A percentile compares a stretch with the other conserved stretches of the same genome.
Conservation (phyloP, 2,888 invertebrate species). For the Antheraea assamensis region DNA sequence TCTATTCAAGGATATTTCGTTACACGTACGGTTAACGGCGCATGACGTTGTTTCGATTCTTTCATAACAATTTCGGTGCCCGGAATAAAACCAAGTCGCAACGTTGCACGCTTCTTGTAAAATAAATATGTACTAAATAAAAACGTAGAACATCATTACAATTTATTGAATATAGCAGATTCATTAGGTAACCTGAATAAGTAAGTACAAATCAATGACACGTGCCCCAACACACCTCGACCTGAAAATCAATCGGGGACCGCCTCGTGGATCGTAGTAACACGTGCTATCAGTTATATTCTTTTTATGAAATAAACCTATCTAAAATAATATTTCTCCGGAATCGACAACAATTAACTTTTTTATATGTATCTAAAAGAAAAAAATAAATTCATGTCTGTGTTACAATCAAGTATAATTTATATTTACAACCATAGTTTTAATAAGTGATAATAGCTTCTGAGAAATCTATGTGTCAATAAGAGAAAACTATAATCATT, state of each 20-base stretch:
- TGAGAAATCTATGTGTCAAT: neutral
- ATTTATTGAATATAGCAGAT: no score
- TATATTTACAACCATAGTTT: neutral
- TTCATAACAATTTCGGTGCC: neutral
- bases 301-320: neutral
- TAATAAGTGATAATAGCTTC: neutral
- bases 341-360: neutral
- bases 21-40: constrained; percentile 4
- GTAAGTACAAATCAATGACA: neutral
- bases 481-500: no score
- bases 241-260: neutral
- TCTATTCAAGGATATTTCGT: neutral
- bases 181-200: neutral
- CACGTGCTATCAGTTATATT: neutral
- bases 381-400: neutral
- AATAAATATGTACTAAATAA: neutral
- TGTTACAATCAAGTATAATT: neutral
- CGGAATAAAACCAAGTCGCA: neutral
- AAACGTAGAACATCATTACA: no score
- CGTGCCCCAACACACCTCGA: neutral
- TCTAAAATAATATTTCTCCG: neutral
- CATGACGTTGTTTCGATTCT: neutral
- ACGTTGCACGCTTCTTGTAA: neutral
- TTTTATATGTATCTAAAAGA: neutral
- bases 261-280: neutral